A percentile compares a stretch with the other conserved stretches of the same genome.
Conservation (phyloP, 2,888 invertebrate genomes). For the Hemithea aestivaria region DNA sequence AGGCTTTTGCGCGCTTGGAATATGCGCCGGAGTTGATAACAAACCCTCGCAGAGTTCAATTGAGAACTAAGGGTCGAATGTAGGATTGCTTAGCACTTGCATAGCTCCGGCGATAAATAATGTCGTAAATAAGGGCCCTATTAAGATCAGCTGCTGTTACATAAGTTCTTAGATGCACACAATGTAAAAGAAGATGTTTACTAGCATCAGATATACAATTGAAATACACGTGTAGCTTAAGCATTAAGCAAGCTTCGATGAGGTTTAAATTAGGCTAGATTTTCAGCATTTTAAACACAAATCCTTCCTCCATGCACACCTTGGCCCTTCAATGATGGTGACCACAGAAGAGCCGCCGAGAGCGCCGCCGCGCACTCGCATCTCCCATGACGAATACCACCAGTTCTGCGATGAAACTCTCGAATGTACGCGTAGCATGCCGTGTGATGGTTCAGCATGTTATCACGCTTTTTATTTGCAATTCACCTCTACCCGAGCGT, state of each 20-base stretch:
- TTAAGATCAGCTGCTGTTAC: too few relatives aligned
- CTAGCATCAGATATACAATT: too few relatives aligned
- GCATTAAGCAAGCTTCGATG: conserved; percentile 4
- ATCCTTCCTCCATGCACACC: conserved; percentile 41
- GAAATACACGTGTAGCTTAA: conserved; percentile 1
- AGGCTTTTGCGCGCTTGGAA: too few relatives aligned
- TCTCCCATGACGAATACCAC: conserved; percentile 88
- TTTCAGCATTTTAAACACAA: conserved; percentile 32
- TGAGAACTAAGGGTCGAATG: too few relatives aligned
- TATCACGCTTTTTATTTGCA: conserved; percentile 50
- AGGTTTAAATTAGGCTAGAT: not conserved
- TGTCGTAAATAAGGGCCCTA: too few relatives aligned
- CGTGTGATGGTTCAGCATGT: conserved; percentile 44
- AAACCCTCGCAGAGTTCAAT: too few relatives aligned
- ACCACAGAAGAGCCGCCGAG: conserved; percentile 57
- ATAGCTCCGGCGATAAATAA: too few relatives aligned
- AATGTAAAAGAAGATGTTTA: too few relatives aligned
- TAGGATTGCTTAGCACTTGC: too few relatives aligned
- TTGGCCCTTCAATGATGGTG: conserved; percentile 15
- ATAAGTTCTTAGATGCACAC: too few relatives aligned
- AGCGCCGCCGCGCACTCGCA: conserved; percentile 72
- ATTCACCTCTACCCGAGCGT: too few relatives aligned
- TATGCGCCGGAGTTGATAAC: too few relatives aligned
- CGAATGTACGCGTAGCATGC: conserved; percentile 82
- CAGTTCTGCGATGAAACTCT: conserved; percentile 88